Conservation (phyloP, 1,140 invertebrate genomes). For the Dendroctonus valens region DNA sequence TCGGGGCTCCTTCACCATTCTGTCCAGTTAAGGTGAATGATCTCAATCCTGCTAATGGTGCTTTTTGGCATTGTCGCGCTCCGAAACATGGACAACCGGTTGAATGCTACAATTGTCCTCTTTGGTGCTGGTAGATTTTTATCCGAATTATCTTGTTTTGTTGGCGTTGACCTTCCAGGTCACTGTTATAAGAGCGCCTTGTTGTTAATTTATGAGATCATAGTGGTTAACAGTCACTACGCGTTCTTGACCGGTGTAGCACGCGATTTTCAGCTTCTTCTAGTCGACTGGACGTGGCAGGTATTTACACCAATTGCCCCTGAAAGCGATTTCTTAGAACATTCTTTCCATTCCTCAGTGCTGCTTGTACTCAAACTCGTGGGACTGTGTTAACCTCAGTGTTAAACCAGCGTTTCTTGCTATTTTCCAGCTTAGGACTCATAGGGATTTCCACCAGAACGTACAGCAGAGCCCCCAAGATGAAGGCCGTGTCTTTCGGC, state of each 20-base stretch:
- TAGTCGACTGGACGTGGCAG: too few relatives aligned
- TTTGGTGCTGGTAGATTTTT: neutral
- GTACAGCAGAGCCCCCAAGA: neutral
- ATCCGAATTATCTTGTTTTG: constrained; percentile 14
- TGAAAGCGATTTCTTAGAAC: neutral
- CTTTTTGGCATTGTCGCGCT: too few relatives aligned
- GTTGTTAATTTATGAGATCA: constrained; percentile 20
- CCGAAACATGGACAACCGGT: too few relatives aligned
- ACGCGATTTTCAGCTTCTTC: too few relatives aligned
- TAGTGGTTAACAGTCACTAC: neutral
- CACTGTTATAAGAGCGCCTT: constrained; percentile 15
- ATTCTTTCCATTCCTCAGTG: neutral
- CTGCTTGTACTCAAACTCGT: neutral
- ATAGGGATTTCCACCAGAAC: too few relatives aligned
- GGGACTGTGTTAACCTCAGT: neutral
- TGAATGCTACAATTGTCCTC: too few relatives aligned
- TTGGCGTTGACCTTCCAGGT: constrained; percentile 19
- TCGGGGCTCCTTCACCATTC: too few relatives aligned
- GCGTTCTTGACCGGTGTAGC: too few relatives aligned
- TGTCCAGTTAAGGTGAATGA: too few relatives aligned
- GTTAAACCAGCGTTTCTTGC: neutral
- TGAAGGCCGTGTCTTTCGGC: neutral
- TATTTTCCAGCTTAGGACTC: neutral
- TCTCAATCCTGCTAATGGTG: too few relatives aligned
- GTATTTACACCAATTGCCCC: neutral